phyloP scores from a whole-genome alignment of 2,113 vertebrate species.

The pig (Sus scrofa) region T2T-Sscrofa CM000812.6:240294501-240295000 shows the following conservation, averaged over 20 bases:
- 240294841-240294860: not conserved
- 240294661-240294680: not conserved
- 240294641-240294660: not conserved
- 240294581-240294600: not conserved
- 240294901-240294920: not conserved
- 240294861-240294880: not conserved
- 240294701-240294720: not conserved
- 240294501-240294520: not conserved
- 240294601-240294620: not conserved
- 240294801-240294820: not conserved
- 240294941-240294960: not conserved
- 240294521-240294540: not conserved
- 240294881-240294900: conserved; percentile 24
- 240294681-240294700: not conserved
- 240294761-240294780: conserved; percentile 6
- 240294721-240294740: not conserved
- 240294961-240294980: not conserved
- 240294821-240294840: not conserved
- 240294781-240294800: not conserved
- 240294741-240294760: not conserved
- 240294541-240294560: not conserved
- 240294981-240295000: not conserved
- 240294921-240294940: not conserved
- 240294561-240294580: not conserved
- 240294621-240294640: not conserved